Base-by-base conservation (phyloP, 2,888 invertebrate species). In the Synergus japonicus region DNA sequence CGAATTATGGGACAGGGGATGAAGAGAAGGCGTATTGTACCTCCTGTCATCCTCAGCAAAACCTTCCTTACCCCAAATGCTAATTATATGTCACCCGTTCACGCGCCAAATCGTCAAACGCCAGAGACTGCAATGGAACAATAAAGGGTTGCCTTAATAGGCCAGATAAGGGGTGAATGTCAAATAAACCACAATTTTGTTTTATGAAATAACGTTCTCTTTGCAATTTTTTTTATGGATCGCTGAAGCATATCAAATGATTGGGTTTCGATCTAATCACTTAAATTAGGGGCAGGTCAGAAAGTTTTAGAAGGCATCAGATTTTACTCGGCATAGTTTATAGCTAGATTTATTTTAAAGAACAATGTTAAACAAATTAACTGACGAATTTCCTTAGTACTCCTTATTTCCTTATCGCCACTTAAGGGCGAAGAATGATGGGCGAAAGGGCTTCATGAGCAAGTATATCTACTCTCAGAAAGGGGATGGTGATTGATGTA, bases 1-100 rank as follows among this genome's bases (percentile, higher is more conserved):
- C 87, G 86, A 89, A 86, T 88, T 86, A 85, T 86, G 85, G 85
- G 85, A 85, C 79, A 82, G 87, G 84, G 84, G 85, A 86, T 84
- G 83, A 82, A 83, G 76, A 84, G 86, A 85, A 85, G 81, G 86
- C 78, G 87, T 84, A 91, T 91, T 91, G 90, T 91, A 87, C 86
- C 85, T 86, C 83, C 91, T 91, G 92, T 91, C 92, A 92, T 89
- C 88, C 88, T 90, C 91, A 92, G 92, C 87, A 86, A 83, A 87
- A 87, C 86, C 87, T 90, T 89, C 87, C 87, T 89, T 86, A 87
- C 87, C 84, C 87, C 89, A 86, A 89, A 91, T 91, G 92, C 91
- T 92, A 92, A 92, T 92, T 91, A 91, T 89, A 84, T 84, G 86
- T 85, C 84, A 79, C 84, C 82, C 80, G 67, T 78, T 81, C 80